Base-by-base conservation (phyloP, 2,888 invertebrate species). In the Cantharis lateralis region DNA sequence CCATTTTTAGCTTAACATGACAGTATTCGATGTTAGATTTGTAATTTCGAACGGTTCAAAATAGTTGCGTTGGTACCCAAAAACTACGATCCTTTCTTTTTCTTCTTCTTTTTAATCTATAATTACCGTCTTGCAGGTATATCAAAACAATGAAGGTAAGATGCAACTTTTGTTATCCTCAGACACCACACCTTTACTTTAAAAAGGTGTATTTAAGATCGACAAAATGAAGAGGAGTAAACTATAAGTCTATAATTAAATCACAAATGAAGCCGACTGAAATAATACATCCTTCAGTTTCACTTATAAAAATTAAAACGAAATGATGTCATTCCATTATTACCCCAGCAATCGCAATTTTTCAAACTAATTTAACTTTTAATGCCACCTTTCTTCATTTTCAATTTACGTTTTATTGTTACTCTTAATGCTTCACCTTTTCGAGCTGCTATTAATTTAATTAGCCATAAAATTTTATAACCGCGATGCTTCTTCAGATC, bases 181-280 rank as follows among this genome's bases (percentile, higher is more conserved):
- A 66, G 70, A 61, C 75, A 48, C 48, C 48, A 78, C 78, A 72
- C 75, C 75, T 71, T 28, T 71, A 71, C 71, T 71, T 61, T 74
- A 74, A 26, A 66, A 70, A 72, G 68, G 70, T 72, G 75, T 78
- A 78, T 64, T 71, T 70, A 72, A 77, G 68, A 62, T 69, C 26
- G 64, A 68, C 18, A 18, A 66, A 70, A 72, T 70, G 72, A 75
- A 71, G 75, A 71, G 69, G 68, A 70, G 70, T 68, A 70, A 70
- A 76, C 70, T 78, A 72, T 68, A 66, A 62, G 48, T 48, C 71
- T 77, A 78, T 80, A 80, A 81, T 81, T 81, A 81, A 81, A 80
- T 80, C 79, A 77, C 78, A 76, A 81, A 72, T 72, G 74, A 64
- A 66, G 76, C 80, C 77, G 76, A 77, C 72, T 69, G 75, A 76